These are phyloP conservation scores for Epinotia ramella DNA, from an alignment of 2,888 invertebrate genomes.

Conservation along the genomic window DNA sequence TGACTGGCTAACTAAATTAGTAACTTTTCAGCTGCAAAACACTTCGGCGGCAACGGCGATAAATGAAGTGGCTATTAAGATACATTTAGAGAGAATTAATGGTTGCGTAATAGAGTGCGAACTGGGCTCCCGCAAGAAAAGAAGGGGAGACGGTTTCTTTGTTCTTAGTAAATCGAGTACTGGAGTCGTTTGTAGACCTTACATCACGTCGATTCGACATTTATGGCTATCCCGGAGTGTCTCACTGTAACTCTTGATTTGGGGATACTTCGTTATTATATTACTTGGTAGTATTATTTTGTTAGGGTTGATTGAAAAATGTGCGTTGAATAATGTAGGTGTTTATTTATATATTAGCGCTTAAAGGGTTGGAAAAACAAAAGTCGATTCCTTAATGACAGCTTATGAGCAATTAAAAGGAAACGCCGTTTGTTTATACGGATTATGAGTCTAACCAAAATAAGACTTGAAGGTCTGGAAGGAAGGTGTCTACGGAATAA, in stretches of 20 bases:
- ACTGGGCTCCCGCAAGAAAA: conserved; percentile 76
- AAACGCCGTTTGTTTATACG: too few relatives aligned
- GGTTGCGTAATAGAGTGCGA: conserved; percentile 78
- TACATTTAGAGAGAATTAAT: conserved; percentile 79
- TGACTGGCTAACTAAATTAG: conserved; percentile 40
- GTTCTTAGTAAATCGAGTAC: conserved; percentile 82
- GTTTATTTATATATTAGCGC: background rate
- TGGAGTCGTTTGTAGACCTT: conserved; percentile 79
- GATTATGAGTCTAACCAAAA: too few relatives aligned
- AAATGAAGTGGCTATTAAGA: conserved; percentile 72
- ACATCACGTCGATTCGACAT: conserved; percentile 83
- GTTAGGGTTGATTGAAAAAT: conserved; percentile 31
- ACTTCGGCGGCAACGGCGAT: conserved; percentile 72
- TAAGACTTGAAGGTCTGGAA: too few relatives aligned
- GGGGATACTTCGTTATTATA: conserved; percentile 59
- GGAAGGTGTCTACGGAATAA: too few relatives aligned
- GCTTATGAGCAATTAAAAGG: too few relatives aligned
- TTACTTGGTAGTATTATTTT: conserved; percentile 45
- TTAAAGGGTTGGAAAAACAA: too few relatives aligned
- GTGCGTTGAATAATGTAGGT: conserved; percentile 19
- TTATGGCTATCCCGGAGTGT: conserved; percentile 72
- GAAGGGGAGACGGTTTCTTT: conserved; percentile 75
- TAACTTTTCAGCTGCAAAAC: conserved; percentile 58
- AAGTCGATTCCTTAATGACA: too few relatives aligned
- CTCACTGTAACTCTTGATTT: conserved; percentile 69